A percentile compares a stretch with the other conserved stretches of the same genome.
Conservation (phyloP, 1,140 invertebrate species). For the Phocides pigmalion region DNA sequence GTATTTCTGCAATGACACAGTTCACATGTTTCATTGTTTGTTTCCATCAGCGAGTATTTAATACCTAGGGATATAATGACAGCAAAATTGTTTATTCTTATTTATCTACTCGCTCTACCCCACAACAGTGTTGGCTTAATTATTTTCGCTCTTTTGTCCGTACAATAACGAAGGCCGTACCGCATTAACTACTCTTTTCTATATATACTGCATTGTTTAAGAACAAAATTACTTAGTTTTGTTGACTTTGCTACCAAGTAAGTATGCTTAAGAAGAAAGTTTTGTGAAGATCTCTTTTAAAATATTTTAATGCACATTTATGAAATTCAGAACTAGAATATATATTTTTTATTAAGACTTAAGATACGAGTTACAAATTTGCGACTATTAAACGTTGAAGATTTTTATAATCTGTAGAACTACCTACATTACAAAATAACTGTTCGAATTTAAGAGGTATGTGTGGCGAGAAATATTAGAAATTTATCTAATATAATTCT, state of each 20-base stretch:
- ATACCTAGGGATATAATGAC: constrained; percentile 22
- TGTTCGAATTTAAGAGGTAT: too few species aligned
- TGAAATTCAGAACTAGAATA: too few species aligned
- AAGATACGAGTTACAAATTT: too few species aligned
- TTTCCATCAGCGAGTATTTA: constrained; percentile 7
- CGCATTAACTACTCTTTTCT: constrained; percentile 1
- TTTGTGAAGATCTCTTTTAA: not conserved
- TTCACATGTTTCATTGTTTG: constrained; percentile 13
- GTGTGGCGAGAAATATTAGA: too few species aligned
- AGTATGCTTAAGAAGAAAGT: not conserved
- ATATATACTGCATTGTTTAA: not conserved
- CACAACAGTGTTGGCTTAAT: constrained; percentile 10
- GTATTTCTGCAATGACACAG: constrained; percentile 20
- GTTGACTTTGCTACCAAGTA: not conserved
- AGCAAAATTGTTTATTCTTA: constrained; percentile 21
- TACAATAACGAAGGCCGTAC: not conserved
- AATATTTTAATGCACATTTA: too few species aligned
- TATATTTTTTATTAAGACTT: too few species aligned
- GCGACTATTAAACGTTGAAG: too few species aligned
- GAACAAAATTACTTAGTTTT: constrained; percentile 3
- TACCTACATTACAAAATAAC: too few species aligned
- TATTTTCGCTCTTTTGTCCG: constrained; percentile 11
- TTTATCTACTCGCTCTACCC: not conserved
- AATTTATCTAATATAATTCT: too few species aligned
- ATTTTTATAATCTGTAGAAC: too few species aligned